Conservation (phyloP, 2,113 vertebrate genomes). For the Coptodon bakossiorum region DNA sequence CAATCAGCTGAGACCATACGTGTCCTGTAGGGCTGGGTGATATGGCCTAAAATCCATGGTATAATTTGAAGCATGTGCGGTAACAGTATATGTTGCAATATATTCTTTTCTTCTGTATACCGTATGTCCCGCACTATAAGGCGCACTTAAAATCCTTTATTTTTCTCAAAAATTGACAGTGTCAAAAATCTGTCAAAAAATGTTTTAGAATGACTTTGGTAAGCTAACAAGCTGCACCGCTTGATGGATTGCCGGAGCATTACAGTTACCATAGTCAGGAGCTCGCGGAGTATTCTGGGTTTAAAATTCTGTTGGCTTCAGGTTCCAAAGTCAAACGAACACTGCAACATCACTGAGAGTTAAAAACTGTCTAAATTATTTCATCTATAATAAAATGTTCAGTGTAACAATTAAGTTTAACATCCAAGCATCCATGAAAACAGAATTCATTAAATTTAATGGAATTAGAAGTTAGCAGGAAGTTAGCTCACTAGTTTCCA, state of each 20-base stretch:
- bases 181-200: not conserved
- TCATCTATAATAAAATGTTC: not conserved
- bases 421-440: not conserved
- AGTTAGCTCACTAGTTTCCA: not conserved
- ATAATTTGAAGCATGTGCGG: not conserved
- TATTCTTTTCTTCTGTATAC: not conserved
- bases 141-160: not conserved
- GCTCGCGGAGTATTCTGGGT: not conserved
- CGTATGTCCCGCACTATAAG: not conserved
- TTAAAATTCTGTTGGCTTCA: not conserved
- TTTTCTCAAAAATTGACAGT: not conserved
- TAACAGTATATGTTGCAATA: not conserved
- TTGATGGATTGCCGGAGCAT: not conserved
- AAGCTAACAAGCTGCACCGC: not conserved
- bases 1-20: not conserved
- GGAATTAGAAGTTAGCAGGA: not conserved
- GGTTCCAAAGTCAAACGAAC: not conserved
- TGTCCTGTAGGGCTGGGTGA: not conserved
- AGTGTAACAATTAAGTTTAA: not conserved
- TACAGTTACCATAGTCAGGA: not conserved
- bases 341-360: not conserved
- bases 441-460: not conserved
- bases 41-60: not conserved
- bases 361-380: not conserved
- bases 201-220: not conserved